Evolutionary conservation across 2,888 invertebrate genomes (phyloP).

Genomic region (Synanthedon tipuliformis): DNA sequence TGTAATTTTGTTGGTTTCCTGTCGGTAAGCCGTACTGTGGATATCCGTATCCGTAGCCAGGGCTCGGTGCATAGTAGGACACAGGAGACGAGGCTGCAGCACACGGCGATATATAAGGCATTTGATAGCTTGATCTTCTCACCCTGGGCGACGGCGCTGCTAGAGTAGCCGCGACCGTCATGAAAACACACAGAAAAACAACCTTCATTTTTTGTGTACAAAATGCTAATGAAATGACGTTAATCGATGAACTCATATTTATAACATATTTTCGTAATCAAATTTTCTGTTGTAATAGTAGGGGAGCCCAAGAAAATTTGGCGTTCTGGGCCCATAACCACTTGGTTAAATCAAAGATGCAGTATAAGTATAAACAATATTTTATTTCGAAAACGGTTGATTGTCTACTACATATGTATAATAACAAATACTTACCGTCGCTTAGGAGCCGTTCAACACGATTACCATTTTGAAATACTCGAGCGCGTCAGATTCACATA

Average conservation of each 20-base stretch:
- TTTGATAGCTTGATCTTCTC: slow-evolving; percentile 4
- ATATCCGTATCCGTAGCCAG: slow-evolving; percentile 17
- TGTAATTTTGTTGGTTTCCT: slow-evolving; percentile 18
- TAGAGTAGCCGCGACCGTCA: slow-evolving; percentile 17
- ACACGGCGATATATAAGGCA: slow-evolving; percentile 28
- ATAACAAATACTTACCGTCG: too few species aligned
- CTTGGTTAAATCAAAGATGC: too few species aligned
- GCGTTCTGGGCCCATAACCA: too few species aligned
- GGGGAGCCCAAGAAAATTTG: too few species aligned
- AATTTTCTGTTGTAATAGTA: slow-evolving; percentile 15
- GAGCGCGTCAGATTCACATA: too few species aligned
- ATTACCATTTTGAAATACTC: too few species aligned
- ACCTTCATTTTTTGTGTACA: slow-evolving; percentile 33
- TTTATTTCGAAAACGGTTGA: too few species aligned
- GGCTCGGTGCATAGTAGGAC: not conserved
- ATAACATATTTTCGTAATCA: slow-evolving; percentile 28
- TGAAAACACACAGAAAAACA: slow-evolving; percentile 21
- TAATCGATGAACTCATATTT: slow-evolving; percentile 30
- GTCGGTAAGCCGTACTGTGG: slow-evolving; percentile 7
- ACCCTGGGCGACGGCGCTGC: slow-evolving; percentile 18
- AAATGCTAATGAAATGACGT: not conserved
- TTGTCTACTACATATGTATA: too few species aligned
- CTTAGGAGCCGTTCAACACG: too few species aligned
- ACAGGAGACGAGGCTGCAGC: slow-evolving; percentile 24
- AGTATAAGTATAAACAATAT: too few species aligned